Percentiles rank a stretch among this genome's conserved stretches.
Evolutionary conservation across 2,113 vertebrate genomes (phyloP).

Genomic region (Ciconia stormi): DNA sequence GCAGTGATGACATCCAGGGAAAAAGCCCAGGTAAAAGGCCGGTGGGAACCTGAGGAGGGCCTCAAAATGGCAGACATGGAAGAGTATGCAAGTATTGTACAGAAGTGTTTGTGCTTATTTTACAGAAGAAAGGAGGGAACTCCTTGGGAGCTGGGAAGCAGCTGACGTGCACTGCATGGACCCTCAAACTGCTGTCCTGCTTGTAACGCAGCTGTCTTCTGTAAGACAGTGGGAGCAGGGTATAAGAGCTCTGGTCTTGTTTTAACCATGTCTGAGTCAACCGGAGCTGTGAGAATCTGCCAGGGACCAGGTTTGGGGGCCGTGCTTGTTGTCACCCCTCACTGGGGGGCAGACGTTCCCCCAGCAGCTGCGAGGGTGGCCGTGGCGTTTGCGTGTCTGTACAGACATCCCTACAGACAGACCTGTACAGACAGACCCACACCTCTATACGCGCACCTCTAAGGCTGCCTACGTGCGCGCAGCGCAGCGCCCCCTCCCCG

Average conservation of each 20-base stretch:
- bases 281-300: background rate
- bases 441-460: too few species aligned
- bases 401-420: background rate
- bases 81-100: background rate
- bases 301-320: background rate
- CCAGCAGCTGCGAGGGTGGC: background rate
- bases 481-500: background rate
- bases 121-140: background rate
- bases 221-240: background rate
- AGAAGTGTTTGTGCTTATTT: background rate
- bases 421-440: fast-evolving
- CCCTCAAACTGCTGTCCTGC: background rate
- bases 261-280: background rate
- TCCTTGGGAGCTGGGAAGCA: background rate
- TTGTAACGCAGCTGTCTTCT: fast-evolving
- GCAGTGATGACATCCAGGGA: background rate
- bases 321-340: background rate
- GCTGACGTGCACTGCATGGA: fast-evolving
- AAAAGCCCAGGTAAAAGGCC: background rate
- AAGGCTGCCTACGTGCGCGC: too few species aligned
- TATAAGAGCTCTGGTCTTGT: fast-evolving
- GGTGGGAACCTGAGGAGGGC: background rate
- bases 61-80: background rate
- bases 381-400: fast-evolving
- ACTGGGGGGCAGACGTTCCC: background rate